Percentiles rank a stretch among this genome's conserved stretches.
These are phyloP conservation scores for Pseudopipra pipra DNA, from an alignment of 2,113 vertebrate species.

Conservation along the genomic window DNA sequence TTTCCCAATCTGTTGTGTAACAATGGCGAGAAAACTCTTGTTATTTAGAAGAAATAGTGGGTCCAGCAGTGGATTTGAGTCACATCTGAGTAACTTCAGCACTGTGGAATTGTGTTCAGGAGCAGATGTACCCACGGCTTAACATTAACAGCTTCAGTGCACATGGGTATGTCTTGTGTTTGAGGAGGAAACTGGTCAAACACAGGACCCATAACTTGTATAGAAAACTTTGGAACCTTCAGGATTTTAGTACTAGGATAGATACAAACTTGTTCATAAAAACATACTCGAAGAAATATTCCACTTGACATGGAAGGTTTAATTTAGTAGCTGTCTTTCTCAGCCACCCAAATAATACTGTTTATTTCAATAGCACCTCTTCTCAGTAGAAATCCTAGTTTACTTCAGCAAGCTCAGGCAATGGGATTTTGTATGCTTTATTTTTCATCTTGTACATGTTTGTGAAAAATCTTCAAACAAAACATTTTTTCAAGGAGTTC, in stretches of 20 bases:
- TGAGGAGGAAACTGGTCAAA: neutral
- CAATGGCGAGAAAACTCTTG: neutral
- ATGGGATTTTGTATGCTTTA: neutral
- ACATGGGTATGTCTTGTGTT: neutral
- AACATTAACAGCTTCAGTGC: neutral
- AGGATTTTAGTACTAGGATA: neutral
- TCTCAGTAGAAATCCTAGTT: conserved; percentile 29
- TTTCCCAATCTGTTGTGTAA: accelerated
- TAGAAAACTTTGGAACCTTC: neutral
- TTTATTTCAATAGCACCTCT: conserved; percentile 19
- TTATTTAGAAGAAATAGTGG: neutral
- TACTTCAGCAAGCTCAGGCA: conserved; percentile 23
- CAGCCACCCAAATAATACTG: neutral
- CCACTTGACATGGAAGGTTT: neutral
- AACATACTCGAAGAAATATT: conserved; percentile 6
- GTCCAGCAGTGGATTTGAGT: neutral
- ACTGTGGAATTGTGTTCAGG: neutral
- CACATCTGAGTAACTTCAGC: neutral
- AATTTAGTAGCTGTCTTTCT: neutral
- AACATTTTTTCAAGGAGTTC: neutral
- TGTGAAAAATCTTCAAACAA: conserved; percentile 5
- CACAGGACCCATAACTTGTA: neutral
- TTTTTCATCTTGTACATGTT: neutral
- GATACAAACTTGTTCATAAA: neutral
- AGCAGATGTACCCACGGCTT: neutral